A percentile compares a stretch with the other conserved stretches of the same genome.
Conservation (phyloP, 92 coral and sea anemone species). For the Zoanthus sociatus region DNA sequence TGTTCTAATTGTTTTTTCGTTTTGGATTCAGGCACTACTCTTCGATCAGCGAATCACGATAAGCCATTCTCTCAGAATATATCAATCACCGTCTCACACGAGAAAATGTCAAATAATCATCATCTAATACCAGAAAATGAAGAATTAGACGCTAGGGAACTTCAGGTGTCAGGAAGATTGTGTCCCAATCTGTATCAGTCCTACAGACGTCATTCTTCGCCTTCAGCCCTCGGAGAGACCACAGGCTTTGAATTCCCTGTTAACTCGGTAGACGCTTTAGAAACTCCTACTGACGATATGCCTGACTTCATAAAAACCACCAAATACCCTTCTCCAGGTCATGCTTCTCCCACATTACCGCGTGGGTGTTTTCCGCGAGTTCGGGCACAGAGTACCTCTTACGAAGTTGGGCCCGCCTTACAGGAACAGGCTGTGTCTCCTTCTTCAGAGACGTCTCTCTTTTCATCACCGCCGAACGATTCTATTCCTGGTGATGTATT, state of each 20-base stretch:
- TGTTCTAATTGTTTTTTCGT: not conserved
- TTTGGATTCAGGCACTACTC: not conserved
- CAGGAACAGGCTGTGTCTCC: not conserved
- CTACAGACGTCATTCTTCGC: constrained; percentile 93
- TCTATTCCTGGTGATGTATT: constrained; percentile 56
- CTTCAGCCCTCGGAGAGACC: constrained; percentile 96
- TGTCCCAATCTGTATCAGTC: constrained; percentile 85
- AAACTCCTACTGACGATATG: constrained; percentile 53
- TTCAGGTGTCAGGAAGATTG: constrained; percentile 77
- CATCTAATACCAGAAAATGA: constrained; percentile 46
- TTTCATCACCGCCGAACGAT: constrained; percentile 70
- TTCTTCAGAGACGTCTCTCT: constrained; percentile 41
- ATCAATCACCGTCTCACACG: constrained; percentile 83
- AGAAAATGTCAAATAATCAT: constrained; percentile 75
- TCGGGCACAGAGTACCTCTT: constrained; percentile 88
- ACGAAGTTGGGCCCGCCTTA: constrained; percentile 60
- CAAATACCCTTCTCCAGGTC: constrained; percentile 55
- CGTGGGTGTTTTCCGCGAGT: constrained; percentile 74
- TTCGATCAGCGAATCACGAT: constrained; percentile 20
- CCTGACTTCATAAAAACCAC: constrained; percentile 43
- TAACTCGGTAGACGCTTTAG: constrained; percentile 52
- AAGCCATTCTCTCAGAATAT: constrained; percentile 66
- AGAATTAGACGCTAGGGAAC: constrained; percentile 4
- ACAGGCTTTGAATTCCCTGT: constrained; percentile 89
- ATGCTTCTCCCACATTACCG: constrained; percentile 87